phyloP scores from a whole-genome alignment of 1,140 invertebrate species.

The Acyrthosiphon pisum region DNA sequence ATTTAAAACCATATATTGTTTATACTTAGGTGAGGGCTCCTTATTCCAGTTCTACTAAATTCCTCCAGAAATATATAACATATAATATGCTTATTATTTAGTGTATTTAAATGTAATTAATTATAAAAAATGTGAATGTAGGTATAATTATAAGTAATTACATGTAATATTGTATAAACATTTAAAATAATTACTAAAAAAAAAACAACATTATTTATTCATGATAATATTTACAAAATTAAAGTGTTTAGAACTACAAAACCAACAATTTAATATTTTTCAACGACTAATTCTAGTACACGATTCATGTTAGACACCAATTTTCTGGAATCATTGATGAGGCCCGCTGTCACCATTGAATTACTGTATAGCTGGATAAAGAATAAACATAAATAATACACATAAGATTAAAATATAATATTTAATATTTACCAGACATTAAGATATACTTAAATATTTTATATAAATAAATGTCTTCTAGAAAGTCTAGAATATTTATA shows the following conservation, averaged over 20 bases:
- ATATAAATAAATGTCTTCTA: not conserved
- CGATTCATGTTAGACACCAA: slow-evolving; percentile 86
- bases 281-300: slow-evolving; percentile 81
- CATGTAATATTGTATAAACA: not conserved
- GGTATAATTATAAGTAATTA: not conserved
- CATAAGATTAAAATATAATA: slow-evolving; percentile 48
- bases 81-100: not conserved
- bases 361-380: slow-evolving; percentile 83
- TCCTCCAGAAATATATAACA: no score
- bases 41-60: no score
- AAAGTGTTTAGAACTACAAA: not conserved
- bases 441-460: not conserved
- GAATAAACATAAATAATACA: slow-evolving; percentile 58
- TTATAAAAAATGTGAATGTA: not conserved
- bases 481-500: not conserved
- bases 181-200: not conserved
- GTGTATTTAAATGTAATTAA: not conserved
- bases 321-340: slow-evolving; percentile 90
- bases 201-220: not conserved
- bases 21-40: no score
- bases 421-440: slow-evolving; percentile 48
- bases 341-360: slow-evolving; percentile 92
- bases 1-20: no score
- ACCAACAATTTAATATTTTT: slow-evolving; percentile 71
- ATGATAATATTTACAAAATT: slow-evolving; percentile 49